These are phyloP conservation scores for Oeneis ivallda DNA, from an alignment of 2,888 invertebrate species.

Conservation along the genomic window DNA sequence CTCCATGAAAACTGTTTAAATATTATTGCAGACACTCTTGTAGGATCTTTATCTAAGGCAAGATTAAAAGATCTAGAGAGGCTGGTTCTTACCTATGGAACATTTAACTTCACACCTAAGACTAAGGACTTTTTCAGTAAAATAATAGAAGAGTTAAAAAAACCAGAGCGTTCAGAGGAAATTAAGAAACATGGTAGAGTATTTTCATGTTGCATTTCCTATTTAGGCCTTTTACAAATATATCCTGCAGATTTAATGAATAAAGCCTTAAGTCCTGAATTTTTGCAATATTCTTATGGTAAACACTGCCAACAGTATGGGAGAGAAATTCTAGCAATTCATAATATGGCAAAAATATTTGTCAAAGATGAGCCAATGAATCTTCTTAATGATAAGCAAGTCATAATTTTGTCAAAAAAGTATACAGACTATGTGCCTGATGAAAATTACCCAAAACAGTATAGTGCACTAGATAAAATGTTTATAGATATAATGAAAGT, in stretches of 20 bases:
- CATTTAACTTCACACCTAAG: slow-evolving; percentile 82
- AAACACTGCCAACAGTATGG: slow-evolving; percentile 69
- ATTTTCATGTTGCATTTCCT: slow-evolving; percentile 83
- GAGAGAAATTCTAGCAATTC: slow-evolving; percentile 84
- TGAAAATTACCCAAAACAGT: slow-evolving; percentile 71
- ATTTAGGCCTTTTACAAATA: slow-evolving; percentile 78
- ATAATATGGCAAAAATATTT: slow-evolving; percentile 83
- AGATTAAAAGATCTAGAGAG: slow-evolving; percentile 90
- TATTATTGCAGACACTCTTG: slow-evolving; percentile 77
- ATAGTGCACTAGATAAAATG: slow-evolving; percentile 81
- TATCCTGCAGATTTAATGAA: slow-evolving; percentile 83
- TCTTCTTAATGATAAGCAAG: slow-evolving; percentile 70
- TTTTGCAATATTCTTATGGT: slow-evolving; percentile 80
- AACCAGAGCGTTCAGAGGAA: slow-evolving; percentile 78
- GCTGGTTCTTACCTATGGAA: slow-evolving; percentile 82
- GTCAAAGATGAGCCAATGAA: slow-evolving; percentile 81
- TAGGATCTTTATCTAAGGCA: slow-evolving; percentile 65
- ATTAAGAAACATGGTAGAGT: slow-evolving; percentile 81
- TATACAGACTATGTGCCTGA: slow-evolving; percentile 82
- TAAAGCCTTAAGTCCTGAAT: slow-evolving; percentile 80
- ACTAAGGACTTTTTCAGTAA: slow-evolving; percentile 66
- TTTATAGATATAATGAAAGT: slow-evolving; percentile 80
- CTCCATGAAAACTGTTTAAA: slow-evolving; percentile 62
- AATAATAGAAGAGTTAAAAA: slow-evolving; percentile 75
- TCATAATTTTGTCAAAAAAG: slow-evolving; percentile 80